Base-by-base conservation (phyloP, 2,113 vertebrate species). In the Drymodes brunneopygia region DNA sequence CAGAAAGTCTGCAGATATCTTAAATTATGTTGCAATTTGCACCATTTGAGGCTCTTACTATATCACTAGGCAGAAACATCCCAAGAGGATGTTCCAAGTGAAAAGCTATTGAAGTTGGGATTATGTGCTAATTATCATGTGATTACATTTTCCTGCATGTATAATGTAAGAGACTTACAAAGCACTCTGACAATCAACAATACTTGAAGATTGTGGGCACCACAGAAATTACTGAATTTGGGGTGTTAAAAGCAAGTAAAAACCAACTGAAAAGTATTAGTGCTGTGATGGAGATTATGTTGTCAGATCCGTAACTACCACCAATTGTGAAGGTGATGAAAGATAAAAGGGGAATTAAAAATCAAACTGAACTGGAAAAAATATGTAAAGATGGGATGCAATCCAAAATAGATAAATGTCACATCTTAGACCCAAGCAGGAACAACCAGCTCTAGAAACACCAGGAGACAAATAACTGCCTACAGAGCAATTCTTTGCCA, bases 311-410 rank as follows among this genome's bases (percentile, higher is more conserved):
- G 0, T 28, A 84, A 47, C 31, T 47, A 77, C 24, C 20, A 62
- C 13, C 33, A 47, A 12, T 48, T 1, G 0, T 35, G 25, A 35
- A n/a, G 44, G 48, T 0, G 0, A 44, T 23, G 13, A 29, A 47
- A 79, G 27, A 58, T 9, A 47, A 79, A 95, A 79, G 3, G 17
- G 15, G 42, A 94, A 79, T 44, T 87, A 18, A 88, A 65, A 88
- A 88, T n/a, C 54, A 66, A 47, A 65, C 2, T 27, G 48, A 86
- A 40, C 20, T 88, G 33, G 20, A 44, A 78, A 61, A 73, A 53
- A 31, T 11, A 79, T 0, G 0, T 31, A 36, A 87, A 90, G 35
- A 42, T 1, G 5, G 17, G 25, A 86, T 36, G 24, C 6, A 48
- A 42, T 31, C 36, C 47, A 73, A 77, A 91, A 23, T 0, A 1